Conservation (phyloP, 2,888 invertebrate species). For the Leptinotarsa peninsularis region DNA sequence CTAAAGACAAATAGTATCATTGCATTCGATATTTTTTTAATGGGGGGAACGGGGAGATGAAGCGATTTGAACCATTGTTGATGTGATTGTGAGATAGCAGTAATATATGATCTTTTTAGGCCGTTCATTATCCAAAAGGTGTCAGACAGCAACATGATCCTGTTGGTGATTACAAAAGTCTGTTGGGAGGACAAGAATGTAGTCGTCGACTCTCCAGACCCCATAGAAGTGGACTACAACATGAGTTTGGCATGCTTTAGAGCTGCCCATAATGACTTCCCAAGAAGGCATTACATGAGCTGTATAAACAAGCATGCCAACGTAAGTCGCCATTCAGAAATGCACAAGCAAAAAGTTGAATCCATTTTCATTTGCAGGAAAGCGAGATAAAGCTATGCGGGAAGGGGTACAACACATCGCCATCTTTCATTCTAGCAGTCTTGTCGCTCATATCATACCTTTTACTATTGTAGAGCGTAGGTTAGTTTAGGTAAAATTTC, state of each 20-base stretch:
- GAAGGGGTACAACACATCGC: slow-evolving; percentile 60
- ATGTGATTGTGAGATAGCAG: background rate
- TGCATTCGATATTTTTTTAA: no score
- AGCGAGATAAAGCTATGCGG: slow-evolving; percentile 78
- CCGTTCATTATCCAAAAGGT: slow-evolving; percentile 84
- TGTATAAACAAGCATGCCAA: slow-evolving; percentile 83
- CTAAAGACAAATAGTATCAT: no score
- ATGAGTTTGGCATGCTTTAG: slow-evolving; percentile 65
- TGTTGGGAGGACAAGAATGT: slow-evolving; percentile 65
- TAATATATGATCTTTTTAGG: slow-evolving; percentile 56
- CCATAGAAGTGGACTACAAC: slow-evolving; percentile 64
- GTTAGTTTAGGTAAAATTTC: slow-evolving; percentile 30
- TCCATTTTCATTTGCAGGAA: slow-evolving; percentile 68
- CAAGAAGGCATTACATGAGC: slow-evolving; percentile 77
- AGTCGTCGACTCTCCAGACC: slow-evolving; percentile 56
- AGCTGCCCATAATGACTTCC: slow-evolving; percentile 68
- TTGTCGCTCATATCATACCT: slow-evolving; percentile 34
- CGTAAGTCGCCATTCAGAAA: slow-evolving; percentile 68
- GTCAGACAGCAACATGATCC: slow-evolving; percentile 82
- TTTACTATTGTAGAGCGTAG: slow-evolving; percentile 33
- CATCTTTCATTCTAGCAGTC: slow-evolving; percentile 36
- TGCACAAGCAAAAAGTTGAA: background rate
- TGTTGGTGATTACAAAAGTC: slow-evolving; percentile 79
- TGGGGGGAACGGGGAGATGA: no score
- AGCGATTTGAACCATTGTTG: background rate